Evolutionary conservation across 1,140 invertebrate species (phyloP).

Genomic region (Trachelipus rathkii): DNA sequence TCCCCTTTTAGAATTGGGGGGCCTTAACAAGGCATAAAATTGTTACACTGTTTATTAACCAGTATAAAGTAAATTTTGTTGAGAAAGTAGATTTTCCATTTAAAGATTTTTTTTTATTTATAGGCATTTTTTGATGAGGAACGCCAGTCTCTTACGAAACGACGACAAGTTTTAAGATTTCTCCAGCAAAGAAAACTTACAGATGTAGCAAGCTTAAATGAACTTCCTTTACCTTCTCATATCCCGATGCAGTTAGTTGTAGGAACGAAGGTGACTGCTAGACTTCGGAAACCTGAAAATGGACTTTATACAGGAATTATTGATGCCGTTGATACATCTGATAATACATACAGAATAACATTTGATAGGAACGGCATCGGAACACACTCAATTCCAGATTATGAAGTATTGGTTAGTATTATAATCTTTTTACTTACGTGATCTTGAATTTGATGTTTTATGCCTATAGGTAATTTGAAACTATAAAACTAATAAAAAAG

Average conservation of each 20-base stretch:
- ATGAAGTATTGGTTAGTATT: constrained; percentile 75
- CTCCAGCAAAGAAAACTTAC: constrained; percentile 93
- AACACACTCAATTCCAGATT: constrained; percentile 93
- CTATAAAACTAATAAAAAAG: neutral
- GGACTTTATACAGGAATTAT: constrained; percentile 86
- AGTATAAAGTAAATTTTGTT: too few relatives aligned
- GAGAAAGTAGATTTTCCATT: too few relatives aligned
- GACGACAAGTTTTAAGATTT: constrained; percentile 85
- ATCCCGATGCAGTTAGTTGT: constrained; percentile 93
- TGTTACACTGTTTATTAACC: too few relatives aligned
- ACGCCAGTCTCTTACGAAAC: constrained; percentile 78
- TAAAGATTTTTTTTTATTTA: too few relatives aligned
- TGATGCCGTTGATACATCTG: constrained; percentile 94
- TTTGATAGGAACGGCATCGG: constrained; percentile 91
- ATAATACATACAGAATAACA: constrained; percentile 94
- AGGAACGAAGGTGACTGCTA: constrained; percentile 71
- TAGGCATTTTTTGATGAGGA: constrained; percentile 93
- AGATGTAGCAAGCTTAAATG: constrained; percentile 68
- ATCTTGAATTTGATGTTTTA: neutral
- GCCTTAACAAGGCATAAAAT: too few relatives aligned
- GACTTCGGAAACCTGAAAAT: constrained; percentile 88
- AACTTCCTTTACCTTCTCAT: constrained; percentile 91
- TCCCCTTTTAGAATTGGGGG: too few relatives aligned
- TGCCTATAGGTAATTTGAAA: neutral
- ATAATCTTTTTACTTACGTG: neutral